A percentile compares a stretch with the other conserved stretches of the same genome.
These are phyloP conservation scores for Mustelus asterias DNA, from an alignment of 2,113 vertebrate species.

Conservation along the genomic window DNA sequence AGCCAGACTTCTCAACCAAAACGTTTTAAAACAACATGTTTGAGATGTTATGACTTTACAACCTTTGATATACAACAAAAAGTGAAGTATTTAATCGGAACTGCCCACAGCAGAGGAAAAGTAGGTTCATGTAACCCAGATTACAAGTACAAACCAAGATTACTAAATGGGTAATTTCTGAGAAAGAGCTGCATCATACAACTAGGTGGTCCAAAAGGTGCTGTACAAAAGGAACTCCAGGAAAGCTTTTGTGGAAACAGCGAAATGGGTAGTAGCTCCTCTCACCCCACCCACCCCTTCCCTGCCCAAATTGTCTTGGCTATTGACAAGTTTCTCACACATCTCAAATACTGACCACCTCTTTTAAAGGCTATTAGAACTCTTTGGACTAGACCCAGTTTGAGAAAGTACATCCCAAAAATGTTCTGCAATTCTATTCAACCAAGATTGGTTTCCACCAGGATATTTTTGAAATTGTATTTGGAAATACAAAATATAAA, in stretches of 20 bases:
- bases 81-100: not conserved
- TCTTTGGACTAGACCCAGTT: not conserved
- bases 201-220: too few species aligned
- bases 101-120: not conserved
- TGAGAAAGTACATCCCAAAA: not conserved
- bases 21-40: not conserved
- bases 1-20: not conserved
- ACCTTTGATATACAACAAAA: not conserved
- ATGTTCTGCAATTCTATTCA: not conserved
- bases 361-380: not conserved
- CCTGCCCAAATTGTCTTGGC: not conserved
- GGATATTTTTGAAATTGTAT: not conserved
- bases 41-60: not conserved
- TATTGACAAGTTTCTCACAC: not conserved
- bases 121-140: not conserved
- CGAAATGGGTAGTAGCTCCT: not conserved
- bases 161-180: too few species aligned
- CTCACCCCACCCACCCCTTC: too few species aligned
- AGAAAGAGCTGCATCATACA: too few species aligned
- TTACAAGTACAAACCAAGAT: not conserved
- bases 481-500: too few species aligned
- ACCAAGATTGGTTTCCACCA: not conserved
- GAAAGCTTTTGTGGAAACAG: not conserved
- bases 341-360: not conserved
- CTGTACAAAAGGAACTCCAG: not conserved